A percentile compares a stretch with the other conserved stretches of the same genome.
These are phyloP conservation scores for Cossypha caffra DNA, from an alignment of 2,797 vertebrate species.

Conservation along the genomic window DNA sequence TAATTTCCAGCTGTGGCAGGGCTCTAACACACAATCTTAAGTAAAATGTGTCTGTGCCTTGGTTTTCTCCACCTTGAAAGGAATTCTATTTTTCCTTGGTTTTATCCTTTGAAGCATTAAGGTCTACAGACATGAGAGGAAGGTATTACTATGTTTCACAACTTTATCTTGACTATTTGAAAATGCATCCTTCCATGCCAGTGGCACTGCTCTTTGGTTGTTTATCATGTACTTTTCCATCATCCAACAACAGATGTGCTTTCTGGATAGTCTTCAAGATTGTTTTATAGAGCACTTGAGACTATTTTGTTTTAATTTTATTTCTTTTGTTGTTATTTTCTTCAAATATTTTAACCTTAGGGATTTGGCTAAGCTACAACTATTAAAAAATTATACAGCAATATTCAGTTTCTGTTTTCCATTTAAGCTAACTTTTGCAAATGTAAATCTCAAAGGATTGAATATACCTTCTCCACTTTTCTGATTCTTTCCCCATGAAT, in stretches of 20 bases:
- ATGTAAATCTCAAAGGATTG: conserved; percentile 37
- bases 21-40: neutral
- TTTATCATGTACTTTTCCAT: conserved; percentile 24
- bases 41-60: neutral
- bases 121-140: neutral
- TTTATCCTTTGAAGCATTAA: neutral
- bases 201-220: neutral
- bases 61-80: neutral
- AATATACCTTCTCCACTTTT: conserved; percentile 1
- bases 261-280: conserved; percentile 19
- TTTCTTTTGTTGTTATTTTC: conserved; percentile 37
- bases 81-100: neutral
- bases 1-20: neutral
- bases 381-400: conserved; percentile 30
- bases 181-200: neutral
- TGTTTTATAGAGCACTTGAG: neutral
- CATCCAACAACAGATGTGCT: conserved; percentile 8
- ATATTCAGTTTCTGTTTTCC: conserved; percentile 46
- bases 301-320: conserved; percentile 24
- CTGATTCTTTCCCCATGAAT: neutral
- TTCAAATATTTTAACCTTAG: conserved; percentile 14
- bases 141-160: neutral
- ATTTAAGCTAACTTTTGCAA: conserved; percentile 49
- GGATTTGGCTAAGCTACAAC: neutral
- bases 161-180: neutral